Evolutionary conservation across 1,140 invertebrate species (phyloP).

Genomic region (Pseudachorutes palmiensis): DNA sequence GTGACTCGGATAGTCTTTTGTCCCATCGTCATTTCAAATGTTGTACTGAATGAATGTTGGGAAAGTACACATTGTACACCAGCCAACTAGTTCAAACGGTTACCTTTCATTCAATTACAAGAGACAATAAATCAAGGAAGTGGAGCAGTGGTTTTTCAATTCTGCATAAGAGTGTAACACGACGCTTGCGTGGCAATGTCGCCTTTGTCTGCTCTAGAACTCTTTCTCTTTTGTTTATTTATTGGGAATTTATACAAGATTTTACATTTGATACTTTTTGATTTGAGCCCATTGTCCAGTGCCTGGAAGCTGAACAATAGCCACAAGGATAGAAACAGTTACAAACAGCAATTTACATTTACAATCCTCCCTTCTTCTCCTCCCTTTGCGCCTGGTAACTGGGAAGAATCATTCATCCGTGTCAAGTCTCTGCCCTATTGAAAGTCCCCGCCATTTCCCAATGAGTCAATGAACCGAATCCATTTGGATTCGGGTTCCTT

Average conservation of each 20-base stretch:
- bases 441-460: not conserved
- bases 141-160: not conserved
- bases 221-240: not conserved
- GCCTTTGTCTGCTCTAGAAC: too few relatives aligned
- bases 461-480: not conserved
- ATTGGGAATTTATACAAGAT: not conserved
- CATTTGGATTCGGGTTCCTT: too few relatives aligned
- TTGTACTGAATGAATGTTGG: not conserved
- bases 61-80: not conserved
- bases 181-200: not conserved
- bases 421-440: not conserved
- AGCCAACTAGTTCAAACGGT: not conserved
- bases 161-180: not conserved
- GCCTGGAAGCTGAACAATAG: not conserved
- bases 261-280: not conserved
- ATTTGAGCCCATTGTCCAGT: not conserved
- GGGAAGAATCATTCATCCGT: not conserved
- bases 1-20: not conserved
- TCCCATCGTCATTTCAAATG: not conserved
- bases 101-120: too few relatives aligned
- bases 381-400: not conserved
- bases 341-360: slow-evolving; percentile 8
- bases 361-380: slow-evolving; percentile 6
- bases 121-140: not conserved
- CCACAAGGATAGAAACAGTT: not conserved